These are phyloP conservation scores for Tupiocoris notatus DNA, from an alignment of 2,888 invertebrate species.

Conservation along the genomic window DNA sequence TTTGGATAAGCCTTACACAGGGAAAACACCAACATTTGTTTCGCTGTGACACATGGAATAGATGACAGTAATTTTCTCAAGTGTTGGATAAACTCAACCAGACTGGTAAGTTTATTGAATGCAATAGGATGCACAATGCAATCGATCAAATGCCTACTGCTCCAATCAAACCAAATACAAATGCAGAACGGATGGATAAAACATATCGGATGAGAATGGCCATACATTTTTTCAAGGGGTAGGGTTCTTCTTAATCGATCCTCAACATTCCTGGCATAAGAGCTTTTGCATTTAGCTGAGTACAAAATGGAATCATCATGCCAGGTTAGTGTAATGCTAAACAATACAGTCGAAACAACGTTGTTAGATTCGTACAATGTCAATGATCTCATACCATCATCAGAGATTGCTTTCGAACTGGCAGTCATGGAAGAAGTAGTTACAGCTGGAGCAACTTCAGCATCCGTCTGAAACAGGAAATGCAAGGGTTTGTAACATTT, in stretches of 20 bases:
- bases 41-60: neutral
- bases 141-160: neutral
- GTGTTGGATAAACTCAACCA: slow-evolving; percentile 4
- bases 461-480: slow-evolving; percentile 1
- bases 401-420: neutral
- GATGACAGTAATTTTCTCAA: neutral
- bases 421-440: neutral
- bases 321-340: neutral
- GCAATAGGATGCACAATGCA: slow-evolving; percentile 6
- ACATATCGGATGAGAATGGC: too few relatives aligned
- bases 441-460: neutral
- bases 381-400: slow-evolving; percentile 35
- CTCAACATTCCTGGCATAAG: too few relatives aligned
- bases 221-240: neutral
- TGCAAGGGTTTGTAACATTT: too few relatives aligned
- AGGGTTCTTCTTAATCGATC: too few relatives aligned
- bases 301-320: neutral
- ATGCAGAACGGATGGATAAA: slow-evolving; percentile 43
- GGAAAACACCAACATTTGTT: slow-evolving; percentile 38
- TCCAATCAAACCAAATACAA: slow-evolving; percentile 43
- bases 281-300: too few relatives aligned
- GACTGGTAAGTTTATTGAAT: neutral
- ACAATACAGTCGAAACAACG: neutral
- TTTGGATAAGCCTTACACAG: slow-evolving; percentile 39
- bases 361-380: slow-evolving; percentile 15